phyloP scores from a whole-genome alignment of 2,888 invertebrate genomes.

The Gnatocerus cornutus region DNA sequence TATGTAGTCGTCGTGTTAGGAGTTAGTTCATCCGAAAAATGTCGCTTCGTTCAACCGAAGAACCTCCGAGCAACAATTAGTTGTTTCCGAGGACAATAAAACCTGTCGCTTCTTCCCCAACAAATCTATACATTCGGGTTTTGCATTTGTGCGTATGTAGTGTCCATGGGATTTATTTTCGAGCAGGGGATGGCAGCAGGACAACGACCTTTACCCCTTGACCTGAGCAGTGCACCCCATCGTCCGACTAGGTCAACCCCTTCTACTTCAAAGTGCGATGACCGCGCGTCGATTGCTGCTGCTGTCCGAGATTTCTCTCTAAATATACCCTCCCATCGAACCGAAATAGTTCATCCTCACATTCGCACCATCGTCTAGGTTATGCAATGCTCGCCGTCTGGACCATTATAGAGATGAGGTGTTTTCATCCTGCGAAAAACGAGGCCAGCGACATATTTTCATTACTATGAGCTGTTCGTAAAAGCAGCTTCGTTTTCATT shows the following conservation, averaged over 20 bases:
- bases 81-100: slow-evolving; percentile 29
- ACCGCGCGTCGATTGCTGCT: slow-evolving; percentile 48
- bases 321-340: slow-evolving; percentile 46
- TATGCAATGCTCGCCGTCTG: slow-evolving; percentile 46
- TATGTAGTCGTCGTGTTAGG: slow-evolving; percentile 8
- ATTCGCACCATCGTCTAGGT: slow-evolving; percentile 44
- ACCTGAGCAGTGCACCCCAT: slow-evolving; percentile 50
- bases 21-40: slow-evolving; percentile 16
- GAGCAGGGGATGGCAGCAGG: slow-evolving; percentile 37
- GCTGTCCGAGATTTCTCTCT: slow-evolving; percentile 48
- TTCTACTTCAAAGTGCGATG: slow-evolving; percentile 51
- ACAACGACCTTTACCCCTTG: slow-evolving; percentile 53
- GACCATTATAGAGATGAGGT: slow-evolving; percentile 46
- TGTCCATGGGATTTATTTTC: slow-evolving; percentile 36
- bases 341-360: slow-evolving; percentile 45
- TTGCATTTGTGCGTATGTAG: slow-evolving; percentile 25
- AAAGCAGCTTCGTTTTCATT: neutral
- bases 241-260: slow-evolving; percentile 53
- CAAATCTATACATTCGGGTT: slow-evolving; percentile 8
- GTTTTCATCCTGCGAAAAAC: slow-evolving; percentile 32
- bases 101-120: slow-evolving; percentile 37
- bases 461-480: slow-evolving; percentile 14
- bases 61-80: neutral
- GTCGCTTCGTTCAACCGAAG: slow-evolving; percentile 6
- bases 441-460: slow-evolving; percentile 38